Evolutionary conservation across 2,797 vertebrate genomes (phyloP).

Genomic region (Zalophus californianus): DNA sequence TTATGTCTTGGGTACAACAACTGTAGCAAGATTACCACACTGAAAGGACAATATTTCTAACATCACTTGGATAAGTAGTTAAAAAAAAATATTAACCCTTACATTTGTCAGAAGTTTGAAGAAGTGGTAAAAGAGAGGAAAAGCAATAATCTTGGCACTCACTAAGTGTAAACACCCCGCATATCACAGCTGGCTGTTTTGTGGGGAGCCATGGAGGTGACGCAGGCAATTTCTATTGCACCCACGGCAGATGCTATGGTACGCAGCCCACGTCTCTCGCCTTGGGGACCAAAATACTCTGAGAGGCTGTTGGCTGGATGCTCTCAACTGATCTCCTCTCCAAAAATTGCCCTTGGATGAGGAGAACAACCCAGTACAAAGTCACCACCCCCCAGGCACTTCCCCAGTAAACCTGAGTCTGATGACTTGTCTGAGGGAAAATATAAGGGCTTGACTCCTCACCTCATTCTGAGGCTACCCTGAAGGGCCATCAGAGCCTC

Average conservation of each 20-base stretch:
- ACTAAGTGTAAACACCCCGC: background rate
- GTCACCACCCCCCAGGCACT: rapidly evolving
- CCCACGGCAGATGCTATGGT: background rate
- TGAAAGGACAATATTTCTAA: background rate
- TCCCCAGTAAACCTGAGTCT: background rate
- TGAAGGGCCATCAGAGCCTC: background rate
- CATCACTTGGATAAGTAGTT: background rate
- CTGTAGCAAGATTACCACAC: background rate
- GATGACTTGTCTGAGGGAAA: background rate
- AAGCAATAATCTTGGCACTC: background rate
- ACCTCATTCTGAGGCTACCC: background rate
- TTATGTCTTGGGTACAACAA: background rate
- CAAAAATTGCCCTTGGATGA: background rate
- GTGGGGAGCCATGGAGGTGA: background rate
- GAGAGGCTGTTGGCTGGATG: background rate
- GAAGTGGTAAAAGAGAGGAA: background rate
- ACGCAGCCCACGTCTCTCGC: rapidly evolving
- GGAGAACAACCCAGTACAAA: background rate
- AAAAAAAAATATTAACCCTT: background rate
- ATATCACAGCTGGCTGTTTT: background rate
- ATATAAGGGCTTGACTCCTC: background rate
- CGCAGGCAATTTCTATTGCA: too few species aligned
- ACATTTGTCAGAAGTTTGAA: background rate
- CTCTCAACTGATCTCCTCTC: background rate
- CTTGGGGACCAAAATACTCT: background rate